Percentiles rank a stretch among this genome's conserved stretches.
Conservation (phyloP, 2,797 vertebrate species). For the Cirrhinus molitorella region DNA sequence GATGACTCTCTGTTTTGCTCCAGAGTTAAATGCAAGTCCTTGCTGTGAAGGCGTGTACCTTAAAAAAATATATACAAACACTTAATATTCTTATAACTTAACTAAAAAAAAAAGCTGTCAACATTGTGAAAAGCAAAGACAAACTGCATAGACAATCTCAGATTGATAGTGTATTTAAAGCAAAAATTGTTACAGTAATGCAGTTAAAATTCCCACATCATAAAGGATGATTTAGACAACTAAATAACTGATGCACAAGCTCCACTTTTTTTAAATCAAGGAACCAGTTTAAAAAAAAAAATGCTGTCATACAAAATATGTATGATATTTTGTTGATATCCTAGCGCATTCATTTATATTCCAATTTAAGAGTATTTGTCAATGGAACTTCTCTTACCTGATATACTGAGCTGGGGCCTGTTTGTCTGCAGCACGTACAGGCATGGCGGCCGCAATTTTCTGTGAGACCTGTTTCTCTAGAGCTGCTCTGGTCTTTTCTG, state of each 20-base stretch:
- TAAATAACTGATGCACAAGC: not conserved
- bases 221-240: not conserved
- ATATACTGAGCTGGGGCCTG: slow-evolving; percentile 97
- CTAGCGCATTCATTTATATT: not conserved
- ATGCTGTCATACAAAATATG: not conserved
- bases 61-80: slow-evolving; percentile 30
- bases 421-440: slow-evolving; percentile 97
- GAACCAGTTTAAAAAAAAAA: not conserved
- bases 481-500: slow-evolving; percentile 94
- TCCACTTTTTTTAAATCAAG: not conserved
- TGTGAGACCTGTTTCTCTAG: slow-evolving; percentile 96
- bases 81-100: not conserved
- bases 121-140: not conserved
- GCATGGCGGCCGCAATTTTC: slow-evolving; percentile 98
- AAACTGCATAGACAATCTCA: not conserved
- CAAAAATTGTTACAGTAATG: not conserved
- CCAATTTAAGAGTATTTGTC: not conserved
- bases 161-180: not conserved
- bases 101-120: not conserved
- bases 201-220: not conserved
- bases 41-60: slow-evolving; percentile 99
- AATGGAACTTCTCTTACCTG: slow-evolving; percentile 77
- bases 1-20: slow-evolving; percentile 97
- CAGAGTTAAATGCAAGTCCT: slow-evolving; percentile 97
- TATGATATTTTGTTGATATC: too few relatives aligned